phyloP scores from a whole-genome alignment of 2,113 vertebrate genomes.

The Miniopterus natalensis region DNA sequence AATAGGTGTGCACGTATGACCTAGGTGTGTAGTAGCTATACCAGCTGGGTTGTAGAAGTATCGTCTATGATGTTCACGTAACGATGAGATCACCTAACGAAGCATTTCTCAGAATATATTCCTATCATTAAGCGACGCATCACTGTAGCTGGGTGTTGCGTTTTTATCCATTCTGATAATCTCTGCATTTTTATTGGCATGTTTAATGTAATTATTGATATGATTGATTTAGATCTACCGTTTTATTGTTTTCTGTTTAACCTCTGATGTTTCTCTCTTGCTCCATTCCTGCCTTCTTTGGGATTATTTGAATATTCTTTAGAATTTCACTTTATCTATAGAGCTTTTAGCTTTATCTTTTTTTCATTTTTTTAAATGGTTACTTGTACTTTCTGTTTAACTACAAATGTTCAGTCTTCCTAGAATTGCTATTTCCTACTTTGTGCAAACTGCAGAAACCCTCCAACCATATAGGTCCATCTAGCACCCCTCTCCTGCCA shows the following conservation, averaged over 20 bases:
- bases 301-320: background rate
- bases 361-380: background rate
- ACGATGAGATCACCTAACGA: background rate
- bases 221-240: background rate
- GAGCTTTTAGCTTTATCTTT: background rate
- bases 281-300: background rate
- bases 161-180: background rate
- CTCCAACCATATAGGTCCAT: background rate
- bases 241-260: background rate
- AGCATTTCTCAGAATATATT: background rate
- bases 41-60: background rate
- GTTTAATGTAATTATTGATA: background rate
- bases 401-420: background rate
- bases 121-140: background rate
- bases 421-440: constrained; percentile 7
- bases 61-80: background rate
- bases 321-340: constrained; percentile 13
- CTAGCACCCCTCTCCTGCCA: background rate
- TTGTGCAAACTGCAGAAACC: background rate
- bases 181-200: background rate
- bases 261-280: background rate
- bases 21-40: background rate
- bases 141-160: background rate
- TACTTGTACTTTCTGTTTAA: background rate
- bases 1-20: background rate